Evolutionary conservation across 1,140 invertebrate genomes (phyloP), one percentile per base, ranked within the genome.

Genomic region (Archivesica marissinica): DNA sequence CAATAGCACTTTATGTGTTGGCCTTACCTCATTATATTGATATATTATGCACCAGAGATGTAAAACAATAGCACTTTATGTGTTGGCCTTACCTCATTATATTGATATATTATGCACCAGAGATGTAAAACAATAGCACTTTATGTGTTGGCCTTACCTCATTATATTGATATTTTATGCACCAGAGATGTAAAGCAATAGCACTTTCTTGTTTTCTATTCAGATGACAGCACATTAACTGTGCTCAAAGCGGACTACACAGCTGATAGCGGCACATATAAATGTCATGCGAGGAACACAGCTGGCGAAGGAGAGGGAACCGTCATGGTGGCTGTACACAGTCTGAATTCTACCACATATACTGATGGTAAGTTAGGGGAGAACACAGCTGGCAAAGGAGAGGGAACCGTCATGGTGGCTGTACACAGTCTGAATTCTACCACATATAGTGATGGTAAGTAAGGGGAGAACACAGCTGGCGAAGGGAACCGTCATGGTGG

Each of bases 231-330:
- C 0, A 95, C 96, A 52, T 92, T 97, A 39, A 95, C 95, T 35
- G 95, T 97, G 13, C 94, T 95, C 61, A 95, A 96, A 68, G 96
- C 97, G 64, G 95, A 95, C 66, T 97, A 96, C 89, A 95, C 96
- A 87, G 95, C 96, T 1, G 96, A 97, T 92, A 96, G 96, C 0
- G 97, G 96, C 6, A 96, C 96, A 1, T 97, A 97, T 92, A 97
- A 97, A 96, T 97, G 97, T 91, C 95, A 96, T 89, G 96, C 96
- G 0, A 95, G 95, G 17, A 97, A 96, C 91, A 94, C 95, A 52
- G 96, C 96, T 0, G 96, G 96, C 6, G 94, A 95, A 68, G 96
- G 96, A 41, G 94, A 96, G 64, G 96, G 97, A 89, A 96, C 97
- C 56, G 96, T 96, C 50, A 88, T 91, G 9, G 85, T 93, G 11